These are phyloP conservation scores for Hippasteria phrygiana DNA, from an alignment of 53 echinoderm and acorn worm species.

Conservation along the genomic window DNA sequence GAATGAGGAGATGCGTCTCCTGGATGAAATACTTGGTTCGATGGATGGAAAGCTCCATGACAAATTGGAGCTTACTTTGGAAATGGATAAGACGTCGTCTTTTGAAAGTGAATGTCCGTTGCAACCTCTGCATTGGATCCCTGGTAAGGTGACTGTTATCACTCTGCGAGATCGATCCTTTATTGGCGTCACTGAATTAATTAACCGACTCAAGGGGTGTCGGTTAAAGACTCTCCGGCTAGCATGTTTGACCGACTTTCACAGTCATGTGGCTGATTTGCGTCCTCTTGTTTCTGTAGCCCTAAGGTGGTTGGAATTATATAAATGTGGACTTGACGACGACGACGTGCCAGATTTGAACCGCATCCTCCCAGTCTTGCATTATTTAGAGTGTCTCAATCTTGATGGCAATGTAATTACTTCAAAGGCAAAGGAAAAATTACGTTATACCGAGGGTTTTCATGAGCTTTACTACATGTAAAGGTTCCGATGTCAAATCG, in stretches of 20 bases:
- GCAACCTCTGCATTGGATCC: background rate
- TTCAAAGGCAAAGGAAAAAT: too few relatives aligned
- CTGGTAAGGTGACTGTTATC: background rate
- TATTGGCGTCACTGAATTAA: background rate
- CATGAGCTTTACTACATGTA: too few relatives aligned
- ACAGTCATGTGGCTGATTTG: background rate
- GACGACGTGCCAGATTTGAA: background rate
- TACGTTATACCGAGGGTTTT: too few relatives aligned
- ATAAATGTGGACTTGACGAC: background rate
- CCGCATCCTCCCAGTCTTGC: background rate
- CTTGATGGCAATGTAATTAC: background rate
- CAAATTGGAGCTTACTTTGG: background rate
- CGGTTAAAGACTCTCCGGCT: background rate
- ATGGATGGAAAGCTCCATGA: background rate
- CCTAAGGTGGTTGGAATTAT: background rate
- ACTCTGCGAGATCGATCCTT: background rate
- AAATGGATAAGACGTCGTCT: background rate
- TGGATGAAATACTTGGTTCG: background rate
- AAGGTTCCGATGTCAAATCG: too few relatives aligned
- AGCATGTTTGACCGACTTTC: background rate
- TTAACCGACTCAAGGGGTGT: background rate
- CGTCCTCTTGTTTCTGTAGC: background rate
- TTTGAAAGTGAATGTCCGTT: background rate
- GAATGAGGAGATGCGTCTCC: background rate
- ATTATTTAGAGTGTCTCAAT: background rate